Evolutionary conservation across 2,113 vertebrate genomes (phyloP).

Genomic region (Petrocephalus zakoni): DNA sequence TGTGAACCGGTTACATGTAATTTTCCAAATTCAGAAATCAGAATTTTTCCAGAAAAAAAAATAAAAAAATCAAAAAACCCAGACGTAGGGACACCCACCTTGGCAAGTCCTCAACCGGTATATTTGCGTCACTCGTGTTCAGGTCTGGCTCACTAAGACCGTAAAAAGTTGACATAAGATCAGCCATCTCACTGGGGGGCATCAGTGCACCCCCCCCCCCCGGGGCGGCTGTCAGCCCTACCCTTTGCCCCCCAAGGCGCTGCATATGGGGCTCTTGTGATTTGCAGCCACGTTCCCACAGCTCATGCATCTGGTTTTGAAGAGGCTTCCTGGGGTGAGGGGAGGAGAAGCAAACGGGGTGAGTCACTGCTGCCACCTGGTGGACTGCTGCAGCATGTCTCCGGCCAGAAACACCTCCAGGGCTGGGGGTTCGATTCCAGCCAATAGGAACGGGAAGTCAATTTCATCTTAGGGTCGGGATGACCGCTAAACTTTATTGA

Average conservation of each 20-base stretch:
- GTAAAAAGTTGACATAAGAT: not conserved
- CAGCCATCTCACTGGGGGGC: not conserved
- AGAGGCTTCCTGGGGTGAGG: conserved; percentile 75
- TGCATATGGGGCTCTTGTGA: conserved; percentile 81
- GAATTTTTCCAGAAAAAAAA: not conserved
- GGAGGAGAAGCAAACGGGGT: not conserved
- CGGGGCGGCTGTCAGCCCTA: conserved; percentile 45
- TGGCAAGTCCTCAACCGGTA: conserved; percentile 82
- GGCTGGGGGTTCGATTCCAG: not conserved
- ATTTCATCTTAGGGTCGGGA: not conserved
- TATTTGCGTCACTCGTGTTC: conserved; percentile 64
- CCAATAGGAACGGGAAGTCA: not conserved
- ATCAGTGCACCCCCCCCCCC: not conserved
- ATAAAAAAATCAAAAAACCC: not conserved
- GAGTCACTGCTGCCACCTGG: not conserved
- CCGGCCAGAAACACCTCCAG: not conserved
- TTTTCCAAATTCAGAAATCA: not conserved
- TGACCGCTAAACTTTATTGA: not conserved
- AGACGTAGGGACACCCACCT: conserved; percentile 59
- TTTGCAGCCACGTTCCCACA: conserved; percentile 76
- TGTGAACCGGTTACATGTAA: not conserved
- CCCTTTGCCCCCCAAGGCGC: conserved; percentile 80
- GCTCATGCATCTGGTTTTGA: conserved; percentile 87
- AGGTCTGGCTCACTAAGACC: conserved; percentile 72
- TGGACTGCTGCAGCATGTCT: not conserved